phyloP scores from a whole-genome alignment of 64 coral and sea anemone genomes.

The Astreopora myriophthalma region DNA sequence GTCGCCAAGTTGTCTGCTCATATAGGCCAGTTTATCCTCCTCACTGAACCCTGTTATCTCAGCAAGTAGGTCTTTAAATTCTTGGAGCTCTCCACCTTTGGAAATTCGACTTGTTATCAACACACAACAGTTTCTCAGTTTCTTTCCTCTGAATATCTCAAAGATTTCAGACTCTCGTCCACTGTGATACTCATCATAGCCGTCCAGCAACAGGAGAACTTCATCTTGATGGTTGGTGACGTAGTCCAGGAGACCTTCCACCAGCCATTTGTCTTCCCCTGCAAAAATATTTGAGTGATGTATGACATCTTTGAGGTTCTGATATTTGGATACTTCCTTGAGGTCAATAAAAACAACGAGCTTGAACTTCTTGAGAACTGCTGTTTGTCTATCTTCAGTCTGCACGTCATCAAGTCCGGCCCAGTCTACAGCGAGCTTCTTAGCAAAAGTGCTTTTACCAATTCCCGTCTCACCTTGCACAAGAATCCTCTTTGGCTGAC shows the following conservation, averaged over 20 bases:
- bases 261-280: neutral
- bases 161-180: neutral
- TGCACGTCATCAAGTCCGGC: neutral
- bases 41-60: neutral
- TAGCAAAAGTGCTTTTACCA: neutral
- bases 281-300: neutral
- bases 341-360: neutral
- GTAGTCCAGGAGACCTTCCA: neutral
- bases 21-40: neutral
- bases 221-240: neutral
- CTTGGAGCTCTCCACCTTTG: neutral
- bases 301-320: neutral
- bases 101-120: neutral
- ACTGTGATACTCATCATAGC: neutral
- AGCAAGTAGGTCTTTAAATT: neutral
- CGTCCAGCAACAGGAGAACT: neutral
- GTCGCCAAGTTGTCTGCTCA: neutral
- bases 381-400: no score
- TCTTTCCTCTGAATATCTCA: neutral
- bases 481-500: neutral
- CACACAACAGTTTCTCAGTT: neutral
- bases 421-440: conserved; percentile 12
- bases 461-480: neutral
- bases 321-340: neutral
- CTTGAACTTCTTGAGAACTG: neutral